These are phyloP conservation scores for Sciurus vulgaris DNA, from an alignment of 2,797 vertebrate genomes.

Conservation along the genomic window DNA sequence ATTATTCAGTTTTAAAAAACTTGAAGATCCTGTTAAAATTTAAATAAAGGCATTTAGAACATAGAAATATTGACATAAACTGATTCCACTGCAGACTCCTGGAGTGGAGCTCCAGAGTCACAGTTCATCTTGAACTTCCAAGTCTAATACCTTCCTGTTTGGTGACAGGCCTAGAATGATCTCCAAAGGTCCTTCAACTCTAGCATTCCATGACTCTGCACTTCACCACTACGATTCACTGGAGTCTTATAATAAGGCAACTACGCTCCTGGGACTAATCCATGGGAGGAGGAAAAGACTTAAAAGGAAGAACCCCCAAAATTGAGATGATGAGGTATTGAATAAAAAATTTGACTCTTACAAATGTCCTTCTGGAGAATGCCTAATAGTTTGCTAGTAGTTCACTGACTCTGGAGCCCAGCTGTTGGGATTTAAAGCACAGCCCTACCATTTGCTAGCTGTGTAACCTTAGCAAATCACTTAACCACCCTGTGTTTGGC, in stretches of 20 bases:
- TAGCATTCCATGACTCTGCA: neutral
- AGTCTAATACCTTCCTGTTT: neutral
- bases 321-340: neutral
- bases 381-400: neutral
- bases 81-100: neutral
- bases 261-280: neutral
- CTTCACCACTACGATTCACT: neutral
- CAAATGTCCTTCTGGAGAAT: neutral
- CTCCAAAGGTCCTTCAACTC: neutral
- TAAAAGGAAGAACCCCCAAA: neutral
- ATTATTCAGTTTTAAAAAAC: slow-evolving; percentile 37
- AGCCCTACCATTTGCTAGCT: neutral
- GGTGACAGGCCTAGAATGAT: neutral
- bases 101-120: neutral
- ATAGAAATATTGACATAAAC: neutral
- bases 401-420: neutral
- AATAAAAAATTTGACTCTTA: neutral
- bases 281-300: neutral
- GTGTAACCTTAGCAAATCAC: neutral
- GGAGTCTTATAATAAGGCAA: neutral
- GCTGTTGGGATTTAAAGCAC: neutral
- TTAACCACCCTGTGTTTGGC: neutral
- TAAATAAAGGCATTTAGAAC: neutral
- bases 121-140: neutral
- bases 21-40: neutral